Percentiles rank a stretch among this genome's conserved stretches.
phyloP scores from a whole-genome alignment of 2,888 invertebrate species.

The Frankliniella fusca region DNA sequence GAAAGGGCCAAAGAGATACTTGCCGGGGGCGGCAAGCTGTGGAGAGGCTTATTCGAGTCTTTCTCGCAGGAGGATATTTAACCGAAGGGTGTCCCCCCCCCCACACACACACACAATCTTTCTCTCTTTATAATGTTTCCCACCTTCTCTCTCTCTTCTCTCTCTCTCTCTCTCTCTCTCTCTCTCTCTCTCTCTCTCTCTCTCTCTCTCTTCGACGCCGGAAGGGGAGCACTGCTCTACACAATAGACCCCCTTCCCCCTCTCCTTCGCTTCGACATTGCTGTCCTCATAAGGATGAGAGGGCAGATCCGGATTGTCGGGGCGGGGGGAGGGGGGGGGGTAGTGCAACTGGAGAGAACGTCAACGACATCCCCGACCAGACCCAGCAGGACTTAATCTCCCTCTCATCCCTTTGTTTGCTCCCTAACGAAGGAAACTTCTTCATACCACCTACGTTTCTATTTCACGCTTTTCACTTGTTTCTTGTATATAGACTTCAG shows the following conservation, averaged over 20 bases:
- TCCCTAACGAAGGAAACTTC: background rate
- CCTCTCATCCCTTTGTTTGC: background rate
- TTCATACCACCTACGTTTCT: too few relatives aligned
- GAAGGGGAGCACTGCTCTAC: background rate
- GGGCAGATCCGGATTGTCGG: constrained; percentile 9
- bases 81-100: too few relatives aligned
- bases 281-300: constrained; percentile 15
- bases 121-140: background rate
- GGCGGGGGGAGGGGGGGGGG: background rate
- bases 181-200: background rate
- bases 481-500: background rate
- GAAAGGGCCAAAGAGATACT: constrained; percentile 7
- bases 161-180: constrained; percentile 1
- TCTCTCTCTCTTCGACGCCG: background rate
- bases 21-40: too few relatives aligned
- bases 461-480: too few relatives aligned
- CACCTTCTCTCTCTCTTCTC: constrained; percentile 1
- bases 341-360: background rate
- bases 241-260: background rate
- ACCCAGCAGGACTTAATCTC: background rate
- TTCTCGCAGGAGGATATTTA: too few relatives aligned
- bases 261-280: background rate
- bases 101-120: too few relatives aligned
- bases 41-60: too few relatives aligned
- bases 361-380: background rate